A percentile compares a stretch with the other conserved stretches of the same genome.
phyloP scores from a whole-genome alignment of 1,140 invertebrate genomes.

The Calephelis virginiensis region DNA sequence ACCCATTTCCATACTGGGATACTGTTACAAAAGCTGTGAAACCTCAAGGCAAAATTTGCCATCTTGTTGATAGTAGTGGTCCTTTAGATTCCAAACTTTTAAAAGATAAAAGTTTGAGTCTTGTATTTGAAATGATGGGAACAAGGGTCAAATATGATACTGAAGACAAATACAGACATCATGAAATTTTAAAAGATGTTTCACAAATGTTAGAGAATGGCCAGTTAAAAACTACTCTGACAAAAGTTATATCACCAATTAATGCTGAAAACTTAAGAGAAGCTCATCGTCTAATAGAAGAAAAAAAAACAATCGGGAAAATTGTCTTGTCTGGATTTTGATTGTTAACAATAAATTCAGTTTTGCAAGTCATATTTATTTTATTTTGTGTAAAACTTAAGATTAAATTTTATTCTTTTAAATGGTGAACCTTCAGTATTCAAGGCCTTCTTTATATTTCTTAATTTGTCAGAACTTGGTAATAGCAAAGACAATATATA shows the following conservation, averaged over 20 bases:
- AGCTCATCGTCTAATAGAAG: conserved; percentile 56
- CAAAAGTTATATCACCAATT: conserved; percentile 54
- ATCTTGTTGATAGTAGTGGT: conserved; percentile 60
- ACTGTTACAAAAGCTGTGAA: conserved; percentile 58
- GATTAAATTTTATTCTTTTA: conserved; percentile 88
- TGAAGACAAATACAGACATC: conserved; percentile 51
- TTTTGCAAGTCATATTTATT: conserved; percentile 5
- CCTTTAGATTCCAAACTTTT: conserved; percentile 52
- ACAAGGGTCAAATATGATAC: conserved; percentile 65
- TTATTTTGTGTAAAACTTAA: conserved; percentile 60
- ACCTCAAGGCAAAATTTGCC: conserved; percentile 62
- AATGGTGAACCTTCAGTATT: conserved; percentile 94
- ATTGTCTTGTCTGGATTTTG: conserved; percentile 57
- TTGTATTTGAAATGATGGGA: conserved; percentile 63
- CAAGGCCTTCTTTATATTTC: too few relatives aligned
- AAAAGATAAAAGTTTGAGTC: conserved; percentile 65
- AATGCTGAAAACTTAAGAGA: conserved; percentile 60
- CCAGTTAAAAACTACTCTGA: conserved; percentile 49
- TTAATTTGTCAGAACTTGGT: too few relatives aligned
- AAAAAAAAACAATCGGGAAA: conserved; percentile 53
- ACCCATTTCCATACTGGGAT: conserved; percentile 66
- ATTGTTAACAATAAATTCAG: conserved; percentile 17
- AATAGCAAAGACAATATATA: too few relatives aligned
- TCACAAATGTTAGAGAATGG: conserved; percentile 34
- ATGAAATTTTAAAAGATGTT: conserved; percentile 53